Percentiles rank a stretch among this genome's conserved stretches.
Evolutionary conservation across 1,140 invertebrate species (phyloP).

Genomic region (Adelges cooleyi): DNA sequence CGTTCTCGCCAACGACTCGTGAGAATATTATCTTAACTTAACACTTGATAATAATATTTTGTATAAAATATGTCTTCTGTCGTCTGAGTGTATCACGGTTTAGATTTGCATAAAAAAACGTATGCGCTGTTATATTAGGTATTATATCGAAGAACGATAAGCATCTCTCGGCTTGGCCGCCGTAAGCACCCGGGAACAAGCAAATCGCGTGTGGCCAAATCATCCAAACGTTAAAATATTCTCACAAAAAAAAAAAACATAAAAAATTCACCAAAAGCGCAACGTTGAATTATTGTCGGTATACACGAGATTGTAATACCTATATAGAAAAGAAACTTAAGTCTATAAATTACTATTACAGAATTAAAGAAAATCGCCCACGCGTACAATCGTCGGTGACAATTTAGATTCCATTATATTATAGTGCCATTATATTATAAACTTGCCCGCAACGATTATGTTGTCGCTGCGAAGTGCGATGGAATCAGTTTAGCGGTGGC

Average conservation of each 20-base stretch:
- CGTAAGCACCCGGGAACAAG: neutral
- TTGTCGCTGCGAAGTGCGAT: too few species aligned
- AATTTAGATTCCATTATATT: neutral
- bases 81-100: neutral
- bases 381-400: neutral
- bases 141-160: too few species aligned
- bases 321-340: neutral
- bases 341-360: neutral
- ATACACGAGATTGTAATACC: neutral
- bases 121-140: too few species aligned
- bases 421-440: too few species aligned
- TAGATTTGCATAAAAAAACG: too few species aligned
- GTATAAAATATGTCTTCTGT: neutral
- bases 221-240: neutral
- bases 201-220: slow-evolving; percentile 2
- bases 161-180: too few species aligned
- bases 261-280: neutral
- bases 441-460: too few species aligned
- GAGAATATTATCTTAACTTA: too few species aligned
- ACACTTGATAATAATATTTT: too few species aligned
- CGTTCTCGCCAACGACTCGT: too few species aligned
- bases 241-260: neutral
- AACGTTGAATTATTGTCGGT: neutral
- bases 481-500: too few species aligned
- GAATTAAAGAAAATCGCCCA: neutral